These are phyloP conservation scores for Epinephelus malabaricus DNA, from an alignment of 2,797 vertebrate genomes.

Conservation along the genomic window DNA sequence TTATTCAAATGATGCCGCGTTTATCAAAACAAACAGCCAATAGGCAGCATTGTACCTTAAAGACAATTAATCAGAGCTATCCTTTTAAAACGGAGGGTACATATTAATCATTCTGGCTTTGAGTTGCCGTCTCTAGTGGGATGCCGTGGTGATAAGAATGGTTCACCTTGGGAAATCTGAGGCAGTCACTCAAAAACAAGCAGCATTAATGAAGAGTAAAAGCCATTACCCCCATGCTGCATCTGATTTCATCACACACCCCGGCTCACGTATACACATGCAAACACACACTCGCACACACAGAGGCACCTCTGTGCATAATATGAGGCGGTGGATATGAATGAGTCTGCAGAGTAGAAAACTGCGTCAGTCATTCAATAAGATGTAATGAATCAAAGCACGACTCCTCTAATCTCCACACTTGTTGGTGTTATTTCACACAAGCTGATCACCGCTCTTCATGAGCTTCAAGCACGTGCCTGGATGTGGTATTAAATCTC, in stretches of 20 bases:
- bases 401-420: constrained; percentile 79
- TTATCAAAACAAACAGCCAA: constrained; percentile 84
- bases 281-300: constrained; percentile 35
- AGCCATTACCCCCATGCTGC: constrained; percentile 81
- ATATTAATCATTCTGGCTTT: constrained; percentile 82
- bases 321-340: constrained; percentile 73
- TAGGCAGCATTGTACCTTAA: constrained; percentile 81
- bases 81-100: constrained; percentile 77
- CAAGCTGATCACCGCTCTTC: constrained; percentile 72
- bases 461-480: constrained; percentile 73
- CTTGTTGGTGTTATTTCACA: constrained; percentile 82
- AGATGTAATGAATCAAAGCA: constrained; percentile 80
- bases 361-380: constrained; percentile 80
- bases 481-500: constrained; percentile 76
- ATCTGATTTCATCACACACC: constrained; percentile 80
- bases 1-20: constrained; percentile 79
- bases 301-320: constrained; percentile 57
- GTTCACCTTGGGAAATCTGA: constrained; percentile 85
- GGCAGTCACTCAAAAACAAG: constrained; percentile 85
- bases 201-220: constrained; percentile 86
- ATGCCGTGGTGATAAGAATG: constrained; percentile 76
- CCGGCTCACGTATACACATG: constrained; percentile 45
- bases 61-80: constrained; percentile 87
- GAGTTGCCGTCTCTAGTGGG: constrained; percentile 74
- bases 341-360: constrained; percentile 77